Percentiles rank a stretch among this genome's conserved stretches.
Conservation (phyloP, 2,888 invertebrate species). For the Pachymerium ferrugineum region DNA sequence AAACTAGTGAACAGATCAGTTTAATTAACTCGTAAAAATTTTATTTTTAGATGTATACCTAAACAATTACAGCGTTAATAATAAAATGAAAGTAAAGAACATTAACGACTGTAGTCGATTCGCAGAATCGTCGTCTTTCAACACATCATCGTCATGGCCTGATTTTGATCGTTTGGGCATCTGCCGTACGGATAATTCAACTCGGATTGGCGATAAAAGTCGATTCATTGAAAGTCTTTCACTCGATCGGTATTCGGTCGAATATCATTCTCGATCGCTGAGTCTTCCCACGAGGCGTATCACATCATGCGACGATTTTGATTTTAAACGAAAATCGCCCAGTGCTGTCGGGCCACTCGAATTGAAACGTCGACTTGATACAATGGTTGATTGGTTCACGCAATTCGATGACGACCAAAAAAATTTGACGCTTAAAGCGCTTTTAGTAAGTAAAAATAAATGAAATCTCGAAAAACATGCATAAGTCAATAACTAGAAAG, state of each 20-base stretch:
- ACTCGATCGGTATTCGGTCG: background rate
- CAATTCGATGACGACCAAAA: conserved; percentile 37
- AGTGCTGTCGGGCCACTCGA: conserved; percentile 31
- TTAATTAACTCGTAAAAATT: background rate
- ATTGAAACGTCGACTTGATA: conserved; percentile 33
- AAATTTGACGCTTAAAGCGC: conserved; percentile 35
- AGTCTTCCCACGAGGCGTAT: background rate
- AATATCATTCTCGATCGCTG: background rate
- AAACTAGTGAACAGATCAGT: background rate
- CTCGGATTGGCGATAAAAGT: background rate
- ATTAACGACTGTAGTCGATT: background rate
- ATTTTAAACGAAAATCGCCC: background rate
- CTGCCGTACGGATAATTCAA: background rate
- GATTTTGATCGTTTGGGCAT: background rate
- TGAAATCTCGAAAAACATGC: background rate
- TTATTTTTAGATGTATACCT: too few species aligned
- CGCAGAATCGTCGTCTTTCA: background rate
- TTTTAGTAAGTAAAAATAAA: conserved; percentile 28
- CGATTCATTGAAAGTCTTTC: background rate
- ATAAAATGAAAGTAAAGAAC: background rate
- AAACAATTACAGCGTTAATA: too few species aligned
- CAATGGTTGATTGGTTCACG: conserved; percentile 36
- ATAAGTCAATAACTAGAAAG: background rate
- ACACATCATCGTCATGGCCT: background rate
- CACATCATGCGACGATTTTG: background rate